These are phyloP conservation scores for Cephonodes hylas DNA, from an alignment of 2,888 invertebrate genomes.

Conservation along the genomic window DNA sequence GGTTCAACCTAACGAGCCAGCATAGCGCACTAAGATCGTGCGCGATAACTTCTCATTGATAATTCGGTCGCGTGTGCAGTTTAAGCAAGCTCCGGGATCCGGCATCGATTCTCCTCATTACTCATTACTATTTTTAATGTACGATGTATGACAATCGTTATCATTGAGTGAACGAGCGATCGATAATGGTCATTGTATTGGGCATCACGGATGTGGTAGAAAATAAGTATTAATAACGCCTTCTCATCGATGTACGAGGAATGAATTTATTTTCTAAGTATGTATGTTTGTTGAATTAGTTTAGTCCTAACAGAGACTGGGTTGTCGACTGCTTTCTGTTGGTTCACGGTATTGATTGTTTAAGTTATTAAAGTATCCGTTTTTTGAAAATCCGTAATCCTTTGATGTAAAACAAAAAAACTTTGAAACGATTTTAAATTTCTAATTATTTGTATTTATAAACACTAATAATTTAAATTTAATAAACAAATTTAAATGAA, in stretches of 20 bases:
- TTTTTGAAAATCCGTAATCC: too few relatives aligned
- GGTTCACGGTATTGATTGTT: too few relatives aligned
- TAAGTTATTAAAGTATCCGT: too few relatives aligned
- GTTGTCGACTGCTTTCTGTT: too few relatives aligned
- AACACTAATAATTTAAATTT: too few relatives aligned
- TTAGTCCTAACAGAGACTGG: too few relatives aligned
- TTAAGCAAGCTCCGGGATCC: constrained; percentile 25
- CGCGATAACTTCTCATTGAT: constrained; percentile 26
- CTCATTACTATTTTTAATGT: constrained; percentile 13
- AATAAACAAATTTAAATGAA: too few relatives aligned
- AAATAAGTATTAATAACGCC: background rate
- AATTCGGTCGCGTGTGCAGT: constrained; percentile 23
- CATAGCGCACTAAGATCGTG: constrained; percentile 10
- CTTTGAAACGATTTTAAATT: too few relatives aligned
- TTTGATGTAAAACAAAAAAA: too few relatives aligned
- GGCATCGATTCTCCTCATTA: constrained; percentile 19
- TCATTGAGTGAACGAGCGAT: background rate
- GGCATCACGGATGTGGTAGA: background rate
- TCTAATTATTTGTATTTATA: too few relatives aligned
- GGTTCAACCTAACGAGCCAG: constrained; percentile 7
- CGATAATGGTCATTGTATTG: background rate
- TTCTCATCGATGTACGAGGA: background rate
- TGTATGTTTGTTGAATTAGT: too few relatives aligned
- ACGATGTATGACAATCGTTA: constrained; percentile 2
- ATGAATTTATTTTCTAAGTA: too few relatives aligned